Evolutionary conservation across 2,888 invertebrate genomes (phyloP).

Genomic region (Clunio marinus): DNA sequence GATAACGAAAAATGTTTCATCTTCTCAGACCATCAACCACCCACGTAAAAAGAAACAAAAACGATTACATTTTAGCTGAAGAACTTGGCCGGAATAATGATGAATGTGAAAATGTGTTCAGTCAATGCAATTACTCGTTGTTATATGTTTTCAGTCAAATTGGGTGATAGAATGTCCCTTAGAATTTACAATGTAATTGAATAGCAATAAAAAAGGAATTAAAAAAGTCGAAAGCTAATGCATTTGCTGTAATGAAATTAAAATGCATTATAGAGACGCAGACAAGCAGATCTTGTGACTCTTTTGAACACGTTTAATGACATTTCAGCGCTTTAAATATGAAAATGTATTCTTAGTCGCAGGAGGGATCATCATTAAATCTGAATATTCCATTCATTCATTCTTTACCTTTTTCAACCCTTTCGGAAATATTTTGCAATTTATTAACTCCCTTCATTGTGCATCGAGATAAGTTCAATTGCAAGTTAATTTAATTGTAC

Average conservation of each 20-base stretch:
- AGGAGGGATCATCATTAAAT: background rate
- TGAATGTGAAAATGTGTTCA: slow-evolving; percentile 9
- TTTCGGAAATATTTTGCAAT: background rate
- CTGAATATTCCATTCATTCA: background rate
- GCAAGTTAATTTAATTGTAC: slow-evolving; percentile 21
- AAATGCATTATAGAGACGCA: background rate
- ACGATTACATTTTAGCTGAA: slow-evolving; percentile 23
- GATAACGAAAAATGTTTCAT: background rate
- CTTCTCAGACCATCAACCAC: slow-evolving; percentile 12
- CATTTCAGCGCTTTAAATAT: background rate
- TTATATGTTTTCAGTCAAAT: background rate
- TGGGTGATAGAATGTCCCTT: background rate
- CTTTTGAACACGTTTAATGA: background rate
- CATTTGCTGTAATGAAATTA: slow-evolving; percentile 13
- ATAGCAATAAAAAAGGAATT: background rate
- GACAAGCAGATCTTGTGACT: background rate
- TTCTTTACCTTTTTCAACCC: background rate
- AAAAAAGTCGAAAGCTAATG: background rate
- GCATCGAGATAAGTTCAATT: slow-evolving; percentile 9
- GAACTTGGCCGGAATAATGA: background rate
- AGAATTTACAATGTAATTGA: too few species aligned
- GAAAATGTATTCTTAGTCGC: background rate
- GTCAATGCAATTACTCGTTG: background rate
- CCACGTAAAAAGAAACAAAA: background rate
- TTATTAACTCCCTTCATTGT: background rate